Evolutionary conservation across 2,888 invertebrate genomes (phyloP), one percentile per base, ranked within the genome.

Genomic region (Lydus trimaculatus): DNA sequence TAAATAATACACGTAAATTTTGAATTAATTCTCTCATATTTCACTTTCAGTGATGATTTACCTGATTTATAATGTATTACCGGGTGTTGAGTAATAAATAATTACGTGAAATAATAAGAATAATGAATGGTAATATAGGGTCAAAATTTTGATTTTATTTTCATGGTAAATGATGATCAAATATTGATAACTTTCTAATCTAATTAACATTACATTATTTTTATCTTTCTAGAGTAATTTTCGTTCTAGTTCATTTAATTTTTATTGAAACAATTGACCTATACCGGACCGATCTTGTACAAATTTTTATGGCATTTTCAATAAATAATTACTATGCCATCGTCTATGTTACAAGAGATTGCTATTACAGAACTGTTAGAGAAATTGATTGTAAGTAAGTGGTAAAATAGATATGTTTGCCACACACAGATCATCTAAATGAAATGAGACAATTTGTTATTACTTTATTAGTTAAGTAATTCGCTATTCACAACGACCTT

Each of bases 401-500:
- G n/a, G n/a, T n/a, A n/a, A n/a, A n/a, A n/a, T n/a, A n/a, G n/a
- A n/a, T n/a, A n/a, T n/a, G n/a, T n/a, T n/a, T n/a, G n/a, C n/a
- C n/a, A n/a, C n/a, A n/a, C n/a, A n/a, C n/a, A n/a, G 31, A 33
- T 60, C 61, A 60, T 68, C 39, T 68, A 58, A 64, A 61, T 62
- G 25, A 52, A 23, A 63, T 58, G 65, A 63, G 69, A 69, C 36
- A 59, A 65, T 48, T 56, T 56, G 31, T 56, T 28, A 25, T 36
- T 36, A 36, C 36, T 15, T 36, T 56, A 69, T 66, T 69, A 61
- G 66, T 70, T 66, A 65, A 66, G 70, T 70, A 70, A 70, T 63
- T 67, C 66, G 61, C 15, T 70, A 64, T 58, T 48, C 63, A 63
- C n/a, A n/a, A n/a, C 74, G 78, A 77, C 79, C 79, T 79, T 79